phyloP scores from a whole-genome alignment of 2,113 vertebrate species.

The Orycteropus afer region DNA sequence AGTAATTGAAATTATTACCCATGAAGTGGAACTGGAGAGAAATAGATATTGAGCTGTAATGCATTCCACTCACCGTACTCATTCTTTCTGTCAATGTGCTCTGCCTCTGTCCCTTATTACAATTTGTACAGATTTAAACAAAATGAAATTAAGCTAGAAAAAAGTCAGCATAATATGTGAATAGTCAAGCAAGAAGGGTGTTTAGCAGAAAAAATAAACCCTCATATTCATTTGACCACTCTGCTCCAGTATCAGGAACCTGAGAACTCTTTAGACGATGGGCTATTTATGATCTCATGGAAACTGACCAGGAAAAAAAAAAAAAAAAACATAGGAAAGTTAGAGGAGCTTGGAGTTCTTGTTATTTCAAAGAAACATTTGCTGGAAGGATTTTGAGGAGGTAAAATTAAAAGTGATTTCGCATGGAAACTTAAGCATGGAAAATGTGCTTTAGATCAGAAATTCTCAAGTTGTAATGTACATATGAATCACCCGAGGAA shows the following conservation, averaged over 20 bases:
- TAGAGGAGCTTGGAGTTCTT: not conserved
- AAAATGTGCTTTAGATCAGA: not conserved
- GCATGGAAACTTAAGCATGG: not conserved
- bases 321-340: not conserved
- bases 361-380: not conserved
- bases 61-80: not conserved
- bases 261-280: not conserved
- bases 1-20: slow-evolving; percentile 50
- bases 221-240: not conserved
- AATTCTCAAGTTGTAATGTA: not conserved
- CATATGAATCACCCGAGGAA: not conserved
- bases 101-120: not conserved
- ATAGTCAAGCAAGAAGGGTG: not conserved
- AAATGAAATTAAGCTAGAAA: not conserved
- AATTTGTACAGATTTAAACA: slow-evolving; percentile 3
- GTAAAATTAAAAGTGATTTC: not conserved
- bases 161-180: not conserved
- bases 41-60: slow-evolving; percentile 8
- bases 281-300: not conserved
- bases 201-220: slow-evolving; percentile 10
- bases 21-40: slow-evolving; percentile 34
- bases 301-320: not conserved
- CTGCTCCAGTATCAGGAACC: not conserved
- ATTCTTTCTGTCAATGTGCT: not conserved
- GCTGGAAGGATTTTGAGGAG: not conserved